Evolutionary conservation across 2,888 invertebrate genomes (phyloP).

Genomic region (Meliscaeva auricollis): DNA sequence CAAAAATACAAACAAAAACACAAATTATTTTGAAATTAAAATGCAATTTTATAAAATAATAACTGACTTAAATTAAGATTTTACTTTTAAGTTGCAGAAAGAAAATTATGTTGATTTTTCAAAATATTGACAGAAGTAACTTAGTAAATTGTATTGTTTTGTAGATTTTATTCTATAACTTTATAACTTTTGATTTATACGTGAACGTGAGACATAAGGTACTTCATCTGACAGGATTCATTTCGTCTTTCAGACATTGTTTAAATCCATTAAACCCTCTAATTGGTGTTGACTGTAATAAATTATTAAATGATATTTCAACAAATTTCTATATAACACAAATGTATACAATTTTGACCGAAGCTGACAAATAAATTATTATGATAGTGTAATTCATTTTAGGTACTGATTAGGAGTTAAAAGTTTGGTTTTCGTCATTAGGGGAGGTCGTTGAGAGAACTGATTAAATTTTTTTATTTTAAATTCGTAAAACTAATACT

Average conservation of each 20-base stretch:
- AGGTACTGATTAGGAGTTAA: no score
- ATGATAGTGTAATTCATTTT: background rate
- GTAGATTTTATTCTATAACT: no score
- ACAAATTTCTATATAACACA: slow-evolving; percentile 15
- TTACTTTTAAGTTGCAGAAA: background rate
- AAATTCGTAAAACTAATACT: no score
- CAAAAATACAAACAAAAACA: background rate
- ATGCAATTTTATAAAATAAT: no score
- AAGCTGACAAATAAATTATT: background rate
- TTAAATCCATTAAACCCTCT: slow-evolving; percentile 49
- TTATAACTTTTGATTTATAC: background rate
- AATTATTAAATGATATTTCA: slow-evolving; percentile 69
- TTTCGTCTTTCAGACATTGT: slow-evolving; percentile 52
- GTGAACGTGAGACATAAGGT: background rate
- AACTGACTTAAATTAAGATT: no score
- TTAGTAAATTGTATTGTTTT: background rate
- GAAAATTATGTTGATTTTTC: background rate
- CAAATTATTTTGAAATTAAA: background rate
- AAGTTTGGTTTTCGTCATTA: no score
- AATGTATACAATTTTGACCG: background rate
- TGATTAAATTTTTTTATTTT: no score
- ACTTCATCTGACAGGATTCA: slow-evolving; percentile 20
- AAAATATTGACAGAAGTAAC: background rate
- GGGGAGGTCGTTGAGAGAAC: no score
- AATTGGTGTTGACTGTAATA: slow-evolving; percentile 44